Evolutionary conservation across 2,113 vertebrate genomes (phyloP), one percentile per base, ranked within the genome.

Genomic region (Beaufortia kweichowensis): DNA sequence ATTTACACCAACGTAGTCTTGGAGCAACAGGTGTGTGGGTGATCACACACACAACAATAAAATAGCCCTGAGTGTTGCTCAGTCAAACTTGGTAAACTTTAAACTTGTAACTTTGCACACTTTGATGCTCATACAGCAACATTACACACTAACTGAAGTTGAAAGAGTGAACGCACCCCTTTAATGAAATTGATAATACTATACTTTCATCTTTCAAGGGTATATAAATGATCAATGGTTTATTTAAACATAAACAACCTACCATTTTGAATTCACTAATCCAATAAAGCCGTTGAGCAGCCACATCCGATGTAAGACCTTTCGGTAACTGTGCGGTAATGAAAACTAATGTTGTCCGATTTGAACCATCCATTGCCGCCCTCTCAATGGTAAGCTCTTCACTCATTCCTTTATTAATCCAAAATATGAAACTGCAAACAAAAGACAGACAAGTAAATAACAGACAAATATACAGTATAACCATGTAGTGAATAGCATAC

Each of bases 331-430:
- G 94, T 73, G 91, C 87, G 29, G 91, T 93, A 61, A 95, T 76
- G 1, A 91, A 90, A 0, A 73, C 71, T 66, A 97, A 82, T 21
- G 91, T 79, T 17, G 31, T 86, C 62, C 91, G 79, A 23, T 92
- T 89, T 0, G 93, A 94, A 1, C 94, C 94, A 50, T 97, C 96
- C 95, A 98, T 96, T 60, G 93, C 96, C 0, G 94, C 92, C 6
- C 84, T 90, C 79, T 96, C 92, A 14, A 98, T 79, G 3, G 91
- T 90, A n/a, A 87, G 88, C 33, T 86, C 79, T 9, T 85, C 88
- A 6, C 82, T 88, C 8, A 79, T 86, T 9, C 92, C 91, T 0
- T 67, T 83, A 71, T 94, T 95, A 17, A 96, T 88, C 96, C 96
- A 98, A 61, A 95, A 95, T 90, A 97, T 86, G 41, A 85, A 86